Evolutionary conservation across 1,140 invertebrate species (phyloP).

Genomic region (Schlechtendalia chinensis): DNA sequence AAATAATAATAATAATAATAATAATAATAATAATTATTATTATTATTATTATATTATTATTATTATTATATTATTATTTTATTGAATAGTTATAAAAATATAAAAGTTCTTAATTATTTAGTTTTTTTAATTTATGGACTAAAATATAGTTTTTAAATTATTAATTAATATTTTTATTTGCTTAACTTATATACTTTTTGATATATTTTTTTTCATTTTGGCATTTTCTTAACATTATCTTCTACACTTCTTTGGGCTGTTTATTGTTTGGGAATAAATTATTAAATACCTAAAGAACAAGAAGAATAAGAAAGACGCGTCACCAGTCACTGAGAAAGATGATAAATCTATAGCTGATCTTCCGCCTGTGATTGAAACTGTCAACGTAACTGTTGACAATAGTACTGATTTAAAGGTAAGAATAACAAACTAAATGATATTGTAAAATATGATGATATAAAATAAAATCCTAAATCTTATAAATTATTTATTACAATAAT

Average conservation of each 20-base stretch:
- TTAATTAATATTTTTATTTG: slow-evolving; percentile 5
- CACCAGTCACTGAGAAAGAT: slow-evolving; percentile 35
- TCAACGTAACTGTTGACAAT: slow-evolving; percentile 39
- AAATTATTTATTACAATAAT: background rate
- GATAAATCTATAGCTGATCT: slow-evolving; percentile 9
- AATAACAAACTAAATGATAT: background rate
- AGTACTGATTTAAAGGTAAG: slow-evolving; percentile 39
- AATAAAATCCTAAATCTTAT: background rate
- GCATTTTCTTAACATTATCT: slow-evolving; percentile 13
- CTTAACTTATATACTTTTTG: background rate
- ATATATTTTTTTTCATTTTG: slow-evolving; percentile 55
- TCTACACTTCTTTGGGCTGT: slow-evolving; percentile 39
- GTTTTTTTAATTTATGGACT: background rate
- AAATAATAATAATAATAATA: too few species aligned
- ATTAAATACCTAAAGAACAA: slow-evolving; percentile 47
- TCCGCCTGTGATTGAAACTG: slow-evolving; percentile 22
- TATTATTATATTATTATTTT: too few species aligned
- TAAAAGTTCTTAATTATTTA: background rate
- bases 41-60: too few species aligned
- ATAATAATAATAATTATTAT: too few species aligned
- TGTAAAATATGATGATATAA: background rate
- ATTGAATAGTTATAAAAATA: background rate
- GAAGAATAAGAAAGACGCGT: slow-evolving; percentile 44
- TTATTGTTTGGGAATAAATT: slow-evolving; percentile 43
- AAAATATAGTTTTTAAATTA: background rate